Conservation (phyloP, 2,797 vertebrate species). For the Cheirogaleus major region DNA sequence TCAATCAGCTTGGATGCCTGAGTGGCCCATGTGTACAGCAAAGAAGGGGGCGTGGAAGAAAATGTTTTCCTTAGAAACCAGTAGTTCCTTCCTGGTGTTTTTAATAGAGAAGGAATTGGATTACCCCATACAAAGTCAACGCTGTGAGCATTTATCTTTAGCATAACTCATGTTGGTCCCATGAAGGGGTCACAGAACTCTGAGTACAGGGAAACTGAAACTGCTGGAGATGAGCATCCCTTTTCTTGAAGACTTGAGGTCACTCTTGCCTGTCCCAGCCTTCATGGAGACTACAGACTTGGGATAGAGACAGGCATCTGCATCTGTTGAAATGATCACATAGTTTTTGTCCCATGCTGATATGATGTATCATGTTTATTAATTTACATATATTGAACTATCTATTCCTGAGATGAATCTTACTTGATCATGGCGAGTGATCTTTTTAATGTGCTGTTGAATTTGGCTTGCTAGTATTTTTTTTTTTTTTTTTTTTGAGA, state of each 20-base stretch:
- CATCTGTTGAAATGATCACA: too few species aligned
- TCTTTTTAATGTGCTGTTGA: too few species aligned
- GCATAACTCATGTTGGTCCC: too few species aligned
- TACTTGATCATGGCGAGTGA: too few species aligned
- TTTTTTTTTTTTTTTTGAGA: too few species aligned
- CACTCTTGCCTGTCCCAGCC: background rate
- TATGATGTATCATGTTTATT: too few species aligned
- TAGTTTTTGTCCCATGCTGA: too few species aligned
- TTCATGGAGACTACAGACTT: background rate
- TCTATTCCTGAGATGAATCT: too few species aligned
- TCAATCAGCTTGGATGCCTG: background rate
- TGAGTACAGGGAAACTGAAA: background rate
- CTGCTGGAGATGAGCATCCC: background rate
- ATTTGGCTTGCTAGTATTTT: too few species aligned
- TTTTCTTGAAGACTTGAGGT: background rate
- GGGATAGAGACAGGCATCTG: background rate
- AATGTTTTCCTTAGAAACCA: background rate
- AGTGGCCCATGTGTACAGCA: fast-evolving
- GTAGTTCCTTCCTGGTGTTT: background rate
- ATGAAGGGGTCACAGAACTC: background rate
- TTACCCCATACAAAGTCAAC: fast-evolving
- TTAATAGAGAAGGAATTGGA: background rate
- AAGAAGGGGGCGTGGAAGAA: background rate
- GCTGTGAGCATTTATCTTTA: fast-evolving
- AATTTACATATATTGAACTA: too few species aligned